phyloP scores from a whole-genome alignment of 2,113 vertebrate genomes.

The Ptilonorhynchus violaceus region DNA sequence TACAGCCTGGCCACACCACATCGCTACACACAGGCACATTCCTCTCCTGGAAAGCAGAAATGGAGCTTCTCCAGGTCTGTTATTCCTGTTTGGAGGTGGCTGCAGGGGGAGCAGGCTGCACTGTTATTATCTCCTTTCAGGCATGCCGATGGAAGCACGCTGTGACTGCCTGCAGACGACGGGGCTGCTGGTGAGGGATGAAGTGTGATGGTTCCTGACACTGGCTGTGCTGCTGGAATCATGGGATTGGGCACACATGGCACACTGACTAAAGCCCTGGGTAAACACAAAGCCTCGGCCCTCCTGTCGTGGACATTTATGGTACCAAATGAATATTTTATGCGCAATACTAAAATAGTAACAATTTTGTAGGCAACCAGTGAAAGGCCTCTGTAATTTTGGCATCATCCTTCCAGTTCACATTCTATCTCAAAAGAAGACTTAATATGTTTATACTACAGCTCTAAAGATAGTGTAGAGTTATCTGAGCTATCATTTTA shows the following conservation, averaged over 20 bases:
- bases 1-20: background rate
- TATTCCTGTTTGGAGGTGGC: background rate
- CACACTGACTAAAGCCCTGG: background rate
- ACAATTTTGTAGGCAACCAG: background rate
- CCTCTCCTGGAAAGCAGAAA: background rate
- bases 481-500: background rate
- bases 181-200: background rate
- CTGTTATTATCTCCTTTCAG: background rate
- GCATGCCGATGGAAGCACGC: rapidly evolving
- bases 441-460: background rate
- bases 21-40: rapidly evolving
- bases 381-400: background rate
- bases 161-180: background rate
- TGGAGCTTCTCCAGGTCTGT: background rate
- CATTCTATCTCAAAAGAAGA: background rate
- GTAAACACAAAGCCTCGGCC: background rate
- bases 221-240: background rate
- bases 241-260: background rate
- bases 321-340: background rate
- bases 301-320: background rate
- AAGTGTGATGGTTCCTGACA: background rate
- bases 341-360: background rate
- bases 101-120: background rate
- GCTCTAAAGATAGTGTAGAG: background rate
- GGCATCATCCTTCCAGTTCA: background rate